Base-by-base conservation (phyloP, 1,140 invertebrate species). In the Watersipora subatra region DNA sequence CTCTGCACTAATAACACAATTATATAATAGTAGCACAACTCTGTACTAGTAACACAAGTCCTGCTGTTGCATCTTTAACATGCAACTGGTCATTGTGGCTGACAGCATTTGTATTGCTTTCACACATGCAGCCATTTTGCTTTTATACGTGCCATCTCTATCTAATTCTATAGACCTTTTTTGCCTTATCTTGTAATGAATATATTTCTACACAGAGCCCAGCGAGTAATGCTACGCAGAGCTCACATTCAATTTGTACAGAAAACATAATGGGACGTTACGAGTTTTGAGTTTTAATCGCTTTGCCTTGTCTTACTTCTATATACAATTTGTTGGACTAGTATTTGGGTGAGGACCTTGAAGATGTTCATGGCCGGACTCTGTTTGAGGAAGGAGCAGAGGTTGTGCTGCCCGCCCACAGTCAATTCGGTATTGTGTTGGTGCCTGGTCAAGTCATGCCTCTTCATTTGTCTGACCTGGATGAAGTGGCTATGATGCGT, bases 401-500 rank as follows among this genome's bases (percentile, higher is more conserved):
- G 27, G 69, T 81, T 1, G 78, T 73, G 29, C 66, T 89, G 29
- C 86, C 87, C 12, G 70, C 89, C 24, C 76, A 88, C 26, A 76
- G 82, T 30, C 66, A 81, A 28, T 80, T 84, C 55, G 83, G 84
- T 55, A 78, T 88, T 27, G 80, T 88, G 15, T 72, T 87, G 30
- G 84, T 89, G 65, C 88, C 88, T 26, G 87, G 87, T 3, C 87
- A 89, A 75, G 87, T 84, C 25, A 75, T 89, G 27, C 88, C 88
- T 0, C 81, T 89, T 24, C 85, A 86, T 67, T 79, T 87, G n/a
- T 84, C 83, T 67, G 81, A 84, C 55, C 72, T 77, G 27, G 74
- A 78, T 27, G 79, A 78, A 46, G 82, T 85, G 29, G 77, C 82
- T 30, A 85, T 86, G 84, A 73, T 85, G 30, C 78, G 78, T 66